These are phyloP conservation scores for Hippoglossus stenolepis DNA, from an alignment of 2,113 vertebrate species.

Conservation along the genomic window DNA sequence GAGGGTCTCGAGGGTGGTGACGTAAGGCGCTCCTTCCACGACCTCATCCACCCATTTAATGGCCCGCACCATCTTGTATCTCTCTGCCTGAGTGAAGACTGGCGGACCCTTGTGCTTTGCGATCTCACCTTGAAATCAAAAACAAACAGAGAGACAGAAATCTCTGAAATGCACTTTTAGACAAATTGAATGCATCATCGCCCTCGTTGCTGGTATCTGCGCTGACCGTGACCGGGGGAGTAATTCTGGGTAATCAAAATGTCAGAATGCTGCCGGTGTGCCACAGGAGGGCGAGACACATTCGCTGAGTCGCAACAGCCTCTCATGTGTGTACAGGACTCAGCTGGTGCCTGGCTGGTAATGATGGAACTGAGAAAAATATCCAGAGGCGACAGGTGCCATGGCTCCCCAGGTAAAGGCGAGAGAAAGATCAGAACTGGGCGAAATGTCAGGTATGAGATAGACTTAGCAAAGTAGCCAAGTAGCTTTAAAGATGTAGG, in stretches of 20 bases:
- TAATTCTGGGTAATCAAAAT: conserved; percentile 21
- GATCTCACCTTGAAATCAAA: conserved; percentile 88
- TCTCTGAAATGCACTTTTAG: not conserved
- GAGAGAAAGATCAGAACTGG: not conserved
- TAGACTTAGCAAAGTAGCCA: not conserved
- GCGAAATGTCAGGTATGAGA: not conserved
- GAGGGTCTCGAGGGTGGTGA: conserved; percentile 94
- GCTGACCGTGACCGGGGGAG: not conserved
- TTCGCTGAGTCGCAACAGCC: conserved; percentile 1
- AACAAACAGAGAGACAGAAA: not conserved
- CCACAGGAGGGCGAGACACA: conserved; percentile 11
- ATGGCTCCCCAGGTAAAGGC: not conserved
- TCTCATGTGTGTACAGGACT: not conserved
- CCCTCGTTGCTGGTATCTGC: conserved; percentile 5
- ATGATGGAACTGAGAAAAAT: not conserved
- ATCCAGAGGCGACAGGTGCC: not conserved
- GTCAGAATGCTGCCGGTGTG: conserved; percentile 22
- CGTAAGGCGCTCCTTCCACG: conserved; percentile 93
- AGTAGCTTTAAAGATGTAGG: not conserved
- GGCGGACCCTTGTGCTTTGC: conserved; percentile 97
- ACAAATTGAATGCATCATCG: not conserved
- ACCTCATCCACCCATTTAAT: conserved; percentile 99
- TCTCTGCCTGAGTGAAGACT: conserved; percentile 94
- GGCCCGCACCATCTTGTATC: conserved; percentile 97
- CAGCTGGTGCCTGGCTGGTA: conserved; percentile 25